Base-by-base conservation (phyloP, 2,888 invertebrate species). In the Dilophus febrilis region DNA sequence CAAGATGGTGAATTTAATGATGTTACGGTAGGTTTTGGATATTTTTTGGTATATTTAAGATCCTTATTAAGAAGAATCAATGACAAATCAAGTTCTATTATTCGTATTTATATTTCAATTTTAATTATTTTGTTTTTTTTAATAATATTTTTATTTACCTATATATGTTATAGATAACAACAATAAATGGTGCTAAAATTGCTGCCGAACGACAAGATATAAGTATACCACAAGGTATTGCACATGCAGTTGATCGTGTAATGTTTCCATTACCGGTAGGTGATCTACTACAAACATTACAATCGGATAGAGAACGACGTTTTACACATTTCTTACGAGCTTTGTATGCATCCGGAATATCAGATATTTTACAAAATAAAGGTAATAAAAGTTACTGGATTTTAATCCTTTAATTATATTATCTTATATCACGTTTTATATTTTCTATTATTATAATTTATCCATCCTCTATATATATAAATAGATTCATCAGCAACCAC, bases 181-280 rank as follows among this genome's bases (percentile, higher is more conserved):
- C 86, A 32, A 79, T 87, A 53, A 87, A 87, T 53, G 87, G 87
- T 16, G 86, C 85, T 18, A 73, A 80, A 59, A 72, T 87, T 14
- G 63, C 80, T 28, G 73, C 78, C n/a, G 84, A 83, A 44, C 83
- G 81, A 56, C 77, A 78, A 54, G 82, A 87, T 57, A 79, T 87
- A 38, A 73, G 75, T 49, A 81, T 86, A 47, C 85, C 86, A 1
- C 86, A 87, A 64, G 86, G 86, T 32, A 72, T 85, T 48, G 85
- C 85, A 0, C 86, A 87, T 53, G 77, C 82, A 1, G 71, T 87
- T 1, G 87, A 87, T 59, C 66, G 84, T 18, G 86, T 86, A 4
- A 84, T 87, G 85, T 87, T 87, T 67, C 87, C 87, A 1, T 65
- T 87, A 44, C 87, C 87, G 0, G 86, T 87, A 1, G 87, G 87